phyloP scores from a whole-genome alignment of 1,140 invertebrate genomes.

The Apis cerana region DNA sequence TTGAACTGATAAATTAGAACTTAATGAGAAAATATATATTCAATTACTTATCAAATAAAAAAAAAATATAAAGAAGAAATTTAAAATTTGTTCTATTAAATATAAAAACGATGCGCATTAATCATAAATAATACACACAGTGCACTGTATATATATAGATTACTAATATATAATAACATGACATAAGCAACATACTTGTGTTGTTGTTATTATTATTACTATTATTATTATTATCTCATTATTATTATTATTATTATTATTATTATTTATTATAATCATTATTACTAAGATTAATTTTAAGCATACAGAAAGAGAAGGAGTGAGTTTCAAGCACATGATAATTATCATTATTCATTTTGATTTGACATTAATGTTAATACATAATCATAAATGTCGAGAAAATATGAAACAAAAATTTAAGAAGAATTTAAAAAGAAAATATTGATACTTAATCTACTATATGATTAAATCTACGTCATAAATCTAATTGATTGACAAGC shows the following conservation, averaged over 20 bases:
- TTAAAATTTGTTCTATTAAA: slow-evolving; percentile 20
- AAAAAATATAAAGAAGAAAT: slow-evolving; percentile 5
- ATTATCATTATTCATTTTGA: slow-evolving; percentile 69
- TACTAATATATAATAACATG: slow-evolving; percentile 67
- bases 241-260: slow-evolving; percentile 42
- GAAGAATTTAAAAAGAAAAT: slow-evolving; percentile 39
- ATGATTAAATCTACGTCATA: slow-evolving; percentile 35
- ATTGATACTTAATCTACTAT: slow-evolving; percentile 65
- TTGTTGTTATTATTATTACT: slow-evolving; percentile 54
- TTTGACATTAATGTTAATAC: slow-evolving; percentile 50
- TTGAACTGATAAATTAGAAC: too few species aligned
- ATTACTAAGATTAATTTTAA: slow-evolving; percentile 77
- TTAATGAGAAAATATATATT: slow-evolving; percentile 23
- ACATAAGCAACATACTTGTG: slow-evolving; percentile 66
- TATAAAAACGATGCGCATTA: slow-evolving; percentile 53
- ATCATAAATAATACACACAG: slow-evolving; percentile 62
- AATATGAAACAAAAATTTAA: slow-evolving; percentile 20
- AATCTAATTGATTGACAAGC: slow-evolving; percentile 45
- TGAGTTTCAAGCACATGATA: slow-evolving; percentile 80
- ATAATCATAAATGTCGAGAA: slow-evolving; percentile 43
- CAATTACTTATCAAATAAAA: slow-evolving; percentile 28
- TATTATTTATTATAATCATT: slow-evolving; percentile 29
- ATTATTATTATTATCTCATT: slow-evolving; percentile 42
- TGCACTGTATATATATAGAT: slow-evolving; percentile 58
- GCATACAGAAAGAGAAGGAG: slow-evolving; percentile 82